Evolutionary conservation across 2,797 vertebrate genomes (phyloP).

Genomic region (Coluber constrictor): DNA sequence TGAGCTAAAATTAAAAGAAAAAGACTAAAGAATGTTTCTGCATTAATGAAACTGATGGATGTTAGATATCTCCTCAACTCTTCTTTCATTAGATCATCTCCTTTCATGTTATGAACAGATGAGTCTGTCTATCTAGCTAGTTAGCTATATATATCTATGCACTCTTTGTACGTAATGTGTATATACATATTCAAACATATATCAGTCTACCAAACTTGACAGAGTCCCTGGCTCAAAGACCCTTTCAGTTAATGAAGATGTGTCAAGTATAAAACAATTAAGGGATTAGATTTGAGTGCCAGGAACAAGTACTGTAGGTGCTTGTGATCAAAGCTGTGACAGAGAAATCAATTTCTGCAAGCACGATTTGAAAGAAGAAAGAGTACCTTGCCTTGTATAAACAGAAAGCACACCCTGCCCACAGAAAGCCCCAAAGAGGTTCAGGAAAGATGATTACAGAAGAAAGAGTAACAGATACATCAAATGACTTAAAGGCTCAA

Average conservation of each 20-base stretch:
- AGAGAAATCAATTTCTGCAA: conserved; percentile 29
- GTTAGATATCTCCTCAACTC: not conserved
- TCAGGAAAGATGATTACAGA: not conserved
- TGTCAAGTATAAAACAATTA: conserved; percentile 40
- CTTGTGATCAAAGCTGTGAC: conserved; percentile 39
- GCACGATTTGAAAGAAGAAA: conserved; percentile 22
- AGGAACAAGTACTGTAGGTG: conserved; percentile 18
- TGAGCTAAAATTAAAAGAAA: conserved; percentile 23
- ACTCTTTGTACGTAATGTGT: not conserved
- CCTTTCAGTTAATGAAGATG: conserved; percentile 30
- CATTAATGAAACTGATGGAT: not conserved
- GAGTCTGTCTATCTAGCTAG: too few relatives aligned
- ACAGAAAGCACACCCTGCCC: not conserved
- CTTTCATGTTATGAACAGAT: not conserved
- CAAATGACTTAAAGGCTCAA: not conserved
- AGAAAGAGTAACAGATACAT: not conserved
- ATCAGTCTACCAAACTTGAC: not conserved
- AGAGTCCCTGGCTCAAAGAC: conserved; percentile 24
- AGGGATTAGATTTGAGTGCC: not conserved
- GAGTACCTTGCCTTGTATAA: not conserved
- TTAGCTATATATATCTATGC: not conserved
- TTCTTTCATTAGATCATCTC: conserved; percentile 14
- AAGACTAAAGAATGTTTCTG: conserved; percentile 32
- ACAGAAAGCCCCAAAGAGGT: not conserved
- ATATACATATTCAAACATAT: not conserved